These are phyloP conservation scores for Drosophila repleta DNA, from an alignment of 1,140 invertebrate species.

Conservation along the genomic window DNA sequence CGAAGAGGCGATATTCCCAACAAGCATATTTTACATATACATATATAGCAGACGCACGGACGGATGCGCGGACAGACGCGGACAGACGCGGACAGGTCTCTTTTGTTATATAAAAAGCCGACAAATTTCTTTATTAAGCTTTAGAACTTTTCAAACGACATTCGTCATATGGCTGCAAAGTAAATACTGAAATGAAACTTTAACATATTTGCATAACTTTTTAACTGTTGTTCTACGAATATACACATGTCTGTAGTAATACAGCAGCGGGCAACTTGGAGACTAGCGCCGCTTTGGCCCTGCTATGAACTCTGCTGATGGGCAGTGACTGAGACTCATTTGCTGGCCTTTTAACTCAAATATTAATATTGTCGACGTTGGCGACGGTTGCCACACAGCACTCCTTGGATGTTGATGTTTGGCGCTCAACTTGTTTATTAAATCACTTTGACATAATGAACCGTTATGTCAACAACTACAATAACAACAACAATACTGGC, in stretches of 20 bases:
- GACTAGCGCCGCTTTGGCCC: constrained; percentile 29
- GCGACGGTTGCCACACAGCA: constrained; percentile 20
- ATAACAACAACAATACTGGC: constrained; percentile 17
- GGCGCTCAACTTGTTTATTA: constrained; percentile 46
- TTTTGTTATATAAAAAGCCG: too few relatives aligned
- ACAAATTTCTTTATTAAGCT: too few relatives aligned
- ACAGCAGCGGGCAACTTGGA: constrained; percentile 17
- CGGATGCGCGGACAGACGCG: too few relatives aligned
- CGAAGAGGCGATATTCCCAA: too few relatives aligned
- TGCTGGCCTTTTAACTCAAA: constrained; percentile 40
- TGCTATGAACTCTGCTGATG: constrained; percentile 16
- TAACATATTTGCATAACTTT: constrained; percentile 29
- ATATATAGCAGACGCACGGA: too few relatives aligned
- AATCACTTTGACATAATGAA: constrained; percentile 77
- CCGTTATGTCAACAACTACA: constrained; percentile 73
- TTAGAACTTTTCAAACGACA: too few relatives aligned
- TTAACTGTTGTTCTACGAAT: constrained; percentile 25
- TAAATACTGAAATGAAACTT: not conserved
- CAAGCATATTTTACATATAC: too few relatives aligned
- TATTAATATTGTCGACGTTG: constrained; percentile 23
- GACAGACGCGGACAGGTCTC: too few relatives aligned
- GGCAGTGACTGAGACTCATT: constrained; percentile 29
- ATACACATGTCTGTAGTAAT: constrained; percentile 12
- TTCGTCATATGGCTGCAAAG: not conserved
- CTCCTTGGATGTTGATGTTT: constrained; percentile 19